Evolutionary conservation across 2,113 vertebrate species (phyloP).

Genomic region (Jaculus jaculus): DNA sequence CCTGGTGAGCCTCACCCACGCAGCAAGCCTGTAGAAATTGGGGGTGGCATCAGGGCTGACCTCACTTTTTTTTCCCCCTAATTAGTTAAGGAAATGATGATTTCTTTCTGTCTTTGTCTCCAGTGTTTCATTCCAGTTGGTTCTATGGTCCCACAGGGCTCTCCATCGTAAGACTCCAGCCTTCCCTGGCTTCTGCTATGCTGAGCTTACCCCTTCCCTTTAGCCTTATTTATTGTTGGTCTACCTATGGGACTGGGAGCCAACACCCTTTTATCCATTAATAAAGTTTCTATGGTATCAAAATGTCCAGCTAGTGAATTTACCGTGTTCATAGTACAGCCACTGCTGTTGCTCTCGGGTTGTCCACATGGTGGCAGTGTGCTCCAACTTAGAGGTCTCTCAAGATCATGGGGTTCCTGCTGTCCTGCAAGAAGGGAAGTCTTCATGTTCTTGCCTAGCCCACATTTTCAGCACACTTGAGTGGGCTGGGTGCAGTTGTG

Average conservation of each 20-base stretch:
- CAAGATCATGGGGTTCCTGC: not conserved
- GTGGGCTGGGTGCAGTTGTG: not conserved
- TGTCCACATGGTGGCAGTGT: constrained; percentile 76
- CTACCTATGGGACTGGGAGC: not conserved
- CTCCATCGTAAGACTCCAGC: constrained; percentile 37
- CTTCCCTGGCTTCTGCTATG: not conserved
- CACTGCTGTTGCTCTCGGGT: not conserved
- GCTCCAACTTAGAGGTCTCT: not conserved
- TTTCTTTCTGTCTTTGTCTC: not conserved
- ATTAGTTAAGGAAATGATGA: not conserved
- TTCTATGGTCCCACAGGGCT: constrained; percentile 25
- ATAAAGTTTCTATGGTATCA: constrained; percentile 69
- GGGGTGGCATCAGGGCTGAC: not conserved
- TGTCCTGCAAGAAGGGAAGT: not conserved
- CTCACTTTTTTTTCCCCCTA: not conserved
- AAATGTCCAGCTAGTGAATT: not conserved
- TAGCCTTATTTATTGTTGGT: constrained; percentile 71
- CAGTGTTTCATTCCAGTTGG: constrained; percentile 78
- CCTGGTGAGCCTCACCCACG: constrained; percentile 70
- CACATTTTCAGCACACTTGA: not conserved
- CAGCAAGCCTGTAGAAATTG: not conserved
- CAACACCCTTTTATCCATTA: constrained; percentile 46
- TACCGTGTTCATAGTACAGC: not conserved
- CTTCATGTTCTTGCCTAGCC: not conserved
- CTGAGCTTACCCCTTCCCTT: not conserved